Evolutionary conservation across 2,113 vertebrate genomes (phyloP), one percentile per base, ranked within the genome.

Genomic region (Channa argus): DNA sequence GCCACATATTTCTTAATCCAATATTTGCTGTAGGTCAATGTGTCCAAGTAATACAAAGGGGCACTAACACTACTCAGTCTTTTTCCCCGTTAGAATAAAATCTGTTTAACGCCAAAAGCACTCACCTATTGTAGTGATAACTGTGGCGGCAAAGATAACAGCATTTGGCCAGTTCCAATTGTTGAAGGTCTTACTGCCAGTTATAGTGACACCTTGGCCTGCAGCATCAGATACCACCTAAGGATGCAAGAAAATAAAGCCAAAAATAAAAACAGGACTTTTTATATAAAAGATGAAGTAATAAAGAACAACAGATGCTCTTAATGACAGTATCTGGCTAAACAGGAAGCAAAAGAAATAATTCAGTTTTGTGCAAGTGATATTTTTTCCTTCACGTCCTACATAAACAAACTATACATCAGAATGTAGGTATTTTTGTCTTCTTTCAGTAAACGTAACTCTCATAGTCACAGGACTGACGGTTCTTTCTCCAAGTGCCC

Each of bases 131-230:
- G 98, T 99, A 39, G 98, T 99, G 85, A 99, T 99, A 65, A 99
- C 97, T 0, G 98, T 99, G 74, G 98, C 98, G 41, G 98, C 97
- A 79, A 99, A 99, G 83, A 99, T 99, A 78, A 99, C 97, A 0
- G 97, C 98, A 0, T 99, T 99, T 24, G 98, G 96, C 98, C 98
- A 99, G 79, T 99, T 99, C 98, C 98, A 99, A 89, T 98, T 98
- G 92, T 98, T 98, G 80, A 99, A 99, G 37, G 96, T 96, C 80
- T 95, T 96, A 71, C 95, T 96, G 69, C 96, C 97, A 0, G 96
- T 97, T 72, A 99, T 99, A 51, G 97, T 97, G 89, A 99, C 95
- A 0, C 97, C 98, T 84, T 99, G 96, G 15, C 93, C 97, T 38
- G 96, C 95, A 89, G 98, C 98, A 56, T 96, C 92, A 47, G 97